These are phyloP conservation scores for Bos taurus DNA, from an alignment of 2,113 vertebrate genomes.

Conservation along the genomic window DNA sequence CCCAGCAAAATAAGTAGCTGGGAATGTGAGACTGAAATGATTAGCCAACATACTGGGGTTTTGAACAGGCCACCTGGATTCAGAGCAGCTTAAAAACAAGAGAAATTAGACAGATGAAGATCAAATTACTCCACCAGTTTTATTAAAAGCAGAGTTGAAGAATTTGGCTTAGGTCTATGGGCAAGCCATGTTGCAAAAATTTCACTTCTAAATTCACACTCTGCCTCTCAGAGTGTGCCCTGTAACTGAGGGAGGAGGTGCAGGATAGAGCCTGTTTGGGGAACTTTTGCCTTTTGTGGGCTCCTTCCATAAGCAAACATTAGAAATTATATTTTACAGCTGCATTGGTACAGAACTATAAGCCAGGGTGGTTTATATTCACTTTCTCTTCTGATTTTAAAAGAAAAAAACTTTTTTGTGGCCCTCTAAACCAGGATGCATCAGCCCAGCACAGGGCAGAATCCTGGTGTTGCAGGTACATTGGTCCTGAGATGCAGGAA, in stretches of 20 bases:
- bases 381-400: neutral
- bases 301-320: neutral
- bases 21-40: neutral
- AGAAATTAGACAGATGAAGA: neutral
- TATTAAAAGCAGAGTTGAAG: neutral
- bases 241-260: rapidly evolving
- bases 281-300: neutral
- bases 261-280: neutral
- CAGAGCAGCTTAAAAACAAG: neutral
- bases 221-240: neutral
- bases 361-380: neutral
- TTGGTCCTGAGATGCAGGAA: neutral
- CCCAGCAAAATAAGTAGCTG: neutral
- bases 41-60: neutral
- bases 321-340: neutral
- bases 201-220: neutral
- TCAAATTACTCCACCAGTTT: neutral
- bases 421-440: neutral
- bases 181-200: neutral
- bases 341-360: neutral
- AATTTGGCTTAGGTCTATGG: neutral
- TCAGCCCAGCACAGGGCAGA: neutral
- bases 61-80: neutral
- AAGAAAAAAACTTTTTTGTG: neutral
- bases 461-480: neutral